A percentile compares a stretch with the other conserved stretches of the same genome.
Conservation (phyloP, 2,888 invertebrate genomes). For the Hemithea aestivaria region DNA sequence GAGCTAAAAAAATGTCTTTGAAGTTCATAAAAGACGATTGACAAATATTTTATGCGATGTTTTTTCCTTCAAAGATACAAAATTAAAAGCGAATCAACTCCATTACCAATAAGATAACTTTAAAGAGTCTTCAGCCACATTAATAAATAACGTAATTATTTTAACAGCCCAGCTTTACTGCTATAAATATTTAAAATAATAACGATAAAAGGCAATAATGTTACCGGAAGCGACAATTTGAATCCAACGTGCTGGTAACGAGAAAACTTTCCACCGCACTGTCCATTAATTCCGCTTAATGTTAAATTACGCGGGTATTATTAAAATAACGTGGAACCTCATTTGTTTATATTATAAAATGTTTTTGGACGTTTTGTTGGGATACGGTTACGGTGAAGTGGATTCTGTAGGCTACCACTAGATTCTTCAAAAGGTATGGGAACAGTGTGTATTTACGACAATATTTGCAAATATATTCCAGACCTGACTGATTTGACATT, state of each 20-base stretch:
- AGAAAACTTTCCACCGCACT: constrained; percentile 37
- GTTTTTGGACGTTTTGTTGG: constrained; percentile 12
- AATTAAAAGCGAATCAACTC: no score
- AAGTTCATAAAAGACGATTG: no score
- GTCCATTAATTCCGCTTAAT: constrained; percentile 38
- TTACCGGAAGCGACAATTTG: constrained; percentile 35
- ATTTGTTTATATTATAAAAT: constrained; percentile 26
- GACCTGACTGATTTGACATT: no score
- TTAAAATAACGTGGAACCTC: constrained; percentile 31
- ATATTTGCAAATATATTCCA: no score
- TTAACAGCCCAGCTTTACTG: not conserved
- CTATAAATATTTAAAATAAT: constrained; percentile 12
- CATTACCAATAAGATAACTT: no score
- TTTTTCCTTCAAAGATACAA: no score
- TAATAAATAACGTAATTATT: not conserved
- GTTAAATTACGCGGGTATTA: constrained; percentile 26
- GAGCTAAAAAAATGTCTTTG: no score
- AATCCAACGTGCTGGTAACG: constrained; percentile 35
- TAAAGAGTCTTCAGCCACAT: not conserved
- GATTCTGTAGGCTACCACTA: no score
- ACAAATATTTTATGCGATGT: no score
- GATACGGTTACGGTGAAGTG: no score
- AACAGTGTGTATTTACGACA: no score
- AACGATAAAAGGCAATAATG: constrained; percentile 13
- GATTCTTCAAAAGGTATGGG: no score